Evolutionary conservation across 2,888 invertebrate genomes (phyloP).

Genomic region (Nasonovia ribisnigri): DNA sequence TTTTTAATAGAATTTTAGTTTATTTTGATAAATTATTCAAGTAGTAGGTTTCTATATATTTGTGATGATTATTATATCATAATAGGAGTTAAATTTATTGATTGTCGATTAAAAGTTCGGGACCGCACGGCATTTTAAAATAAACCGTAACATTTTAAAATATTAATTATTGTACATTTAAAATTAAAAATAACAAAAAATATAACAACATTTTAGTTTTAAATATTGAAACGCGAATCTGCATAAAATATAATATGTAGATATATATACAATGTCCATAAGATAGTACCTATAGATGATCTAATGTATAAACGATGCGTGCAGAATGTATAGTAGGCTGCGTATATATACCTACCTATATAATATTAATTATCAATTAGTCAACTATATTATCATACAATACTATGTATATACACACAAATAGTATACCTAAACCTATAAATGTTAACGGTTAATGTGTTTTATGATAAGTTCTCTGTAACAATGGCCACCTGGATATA

Average conservation of each 20-base stretch:
- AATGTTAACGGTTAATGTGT: neutral
- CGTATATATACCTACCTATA: neutral
- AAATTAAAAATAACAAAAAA: neutral
- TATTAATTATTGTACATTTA: neutral
- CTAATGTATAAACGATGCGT: neutral
- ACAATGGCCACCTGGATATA: neutral
- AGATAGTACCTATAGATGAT: neutral
- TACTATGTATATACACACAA: neutral
- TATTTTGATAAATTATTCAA: neutral
- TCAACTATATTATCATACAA: neutral
- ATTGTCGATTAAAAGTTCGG: neutral
- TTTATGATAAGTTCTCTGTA: neutral
- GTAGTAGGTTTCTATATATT: neutral
- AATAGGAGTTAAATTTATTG: neutral
- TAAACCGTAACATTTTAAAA: too few species aligned
- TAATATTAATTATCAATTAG: neutral
- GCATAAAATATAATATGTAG: neutral
- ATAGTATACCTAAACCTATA: neutral
- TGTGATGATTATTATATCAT: neutral
- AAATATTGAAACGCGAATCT: neutral
- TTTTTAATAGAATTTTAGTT: too few species aligned
- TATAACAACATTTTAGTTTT: neutral
- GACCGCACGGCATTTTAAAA: neutral
- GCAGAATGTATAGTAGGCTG: neutral
- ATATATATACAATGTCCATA: neutral